phyloP scores from a whole-genome alignment of 2,113 vertebrate genomes.

The Amia ocellicauda region DNA sequence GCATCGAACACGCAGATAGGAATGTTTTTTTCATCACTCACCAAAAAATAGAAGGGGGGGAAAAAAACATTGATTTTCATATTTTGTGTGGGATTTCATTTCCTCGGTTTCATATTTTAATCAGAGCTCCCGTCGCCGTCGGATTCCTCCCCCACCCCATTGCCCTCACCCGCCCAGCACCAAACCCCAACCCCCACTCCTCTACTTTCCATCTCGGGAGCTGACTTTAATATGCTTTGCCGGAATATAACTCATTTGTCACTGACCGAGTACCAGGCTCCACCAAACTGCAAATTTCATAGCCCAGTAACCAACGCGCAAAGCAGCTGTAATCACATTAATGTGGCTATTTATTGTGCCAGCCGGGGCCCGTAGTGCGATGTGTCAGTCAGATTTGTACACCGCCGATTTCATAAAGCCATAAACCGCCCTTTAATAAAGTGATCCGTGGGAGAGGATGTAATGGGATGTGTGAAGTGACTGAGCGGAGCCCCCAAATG shows the following conservation, averaged over 20 bases:
- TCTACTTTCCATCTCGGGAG: conserved; percentile 52
- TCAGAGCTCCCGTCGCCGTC: conserved; percentile 36
- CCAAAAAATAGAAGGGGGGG: conserved; percentile 25
- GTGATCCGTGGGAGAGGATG: no score
- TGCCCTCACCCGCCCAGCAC: conserved; percentile 25
- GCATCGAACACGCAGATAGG: conserved; percentile 51
- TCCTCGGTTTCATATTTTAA: conserved; percentile 65
- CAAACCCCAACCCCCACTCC: conserved; percentile 30
- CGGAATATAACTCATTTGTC: conserved; percentile 59
- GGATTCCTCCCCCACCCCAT: background rate
- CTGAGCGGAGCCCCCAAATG: no score
- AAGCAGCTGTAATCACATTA: conserved; percentile 43
- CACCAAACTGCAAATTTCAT: conserved; percentile 55
- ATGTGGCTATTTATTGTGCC: conserved; percentile 57
- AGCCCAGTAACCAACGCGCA: conserved; percentile 47
- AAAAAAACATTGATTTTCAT: conserved; percentile 37
- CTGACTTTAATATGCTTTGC: conserved; percentile 66
- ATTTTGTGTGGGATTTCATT: conserved; percentile 65
- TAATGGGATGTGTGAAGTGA: no score
- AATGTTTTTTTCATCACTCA: conserved; percentile 48
- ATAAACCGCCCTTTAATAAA: conserved; percentile 34
- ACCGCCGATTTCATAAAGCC: conserved; percentile 30
- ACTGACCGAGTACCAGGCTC: conserved; percentile 37
- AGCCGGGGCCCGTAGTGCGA: conserved; percentile 25
- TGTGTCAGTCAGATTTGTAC: conserved; percentile 14